Evolutionary conservation across 2,797 vertebrate genomes (phyloP), one percentile per base, ranked within the genome.

Genomic region (Cuculus canorus): DNA sequence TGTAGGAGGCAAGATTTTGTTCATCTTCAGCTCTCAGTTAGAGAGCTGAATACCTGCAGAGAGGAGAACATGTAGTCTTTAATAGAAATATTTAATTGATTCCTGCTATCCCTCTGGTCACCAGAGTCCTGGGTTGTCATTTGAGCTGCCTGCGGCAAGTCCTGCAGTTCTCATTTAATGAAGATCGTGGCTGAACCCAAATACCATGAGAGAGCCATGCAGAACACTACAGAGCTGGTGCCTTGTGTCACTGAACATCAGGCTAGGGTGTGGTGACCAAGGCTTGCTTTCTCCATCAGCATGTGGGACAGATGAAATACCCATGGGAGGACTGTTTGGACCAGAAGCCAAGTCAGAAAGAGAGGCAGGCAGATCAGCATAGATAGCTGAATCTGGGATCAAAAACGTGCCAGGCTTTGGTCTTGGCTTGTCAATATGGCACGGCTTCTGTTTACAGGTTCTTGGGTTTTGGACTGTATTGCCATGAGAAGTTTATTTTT

Each of bases 381-480:
- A 35, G 69, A 35, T 71, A 78, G 32, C 53, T 81, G 89, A 96
- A 93, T 48, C 91, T 90, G 75, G 30, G 73, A 95, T 95, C 76
- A 96, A 59, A 94, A 95, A 21, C 43, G 39, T 96, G 91, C 43
- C 86, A 91, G 33, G 56, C 72, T 73, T 78, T 82, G 63, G 57
- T 85, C 79, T 68, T 95, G 88, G 88, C 85, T 93, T 88, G 32
- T 50, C 68, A 60, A 23, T 52, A 33, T 48, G 71, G 47, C 82
- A 91, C 71, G 15, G 9, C 35, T 94, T 97, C 94, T 97, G 59
- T 96, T 96, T 96, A 96, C 90, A 96, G 77, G 43, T 97, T 87
- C 45, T 43, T 70, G 84, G 92, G 75, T 89, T 95, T 96, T 86
- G 91, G 10, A 30, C 90, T 86, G 52, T 76, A 50, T 79, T 83